Evolutionary conservation across 2,888 invertebrate species (phyloP), one percentile per base, ranked within the genome.

Genomic region (Troides aeacus): DNA sequence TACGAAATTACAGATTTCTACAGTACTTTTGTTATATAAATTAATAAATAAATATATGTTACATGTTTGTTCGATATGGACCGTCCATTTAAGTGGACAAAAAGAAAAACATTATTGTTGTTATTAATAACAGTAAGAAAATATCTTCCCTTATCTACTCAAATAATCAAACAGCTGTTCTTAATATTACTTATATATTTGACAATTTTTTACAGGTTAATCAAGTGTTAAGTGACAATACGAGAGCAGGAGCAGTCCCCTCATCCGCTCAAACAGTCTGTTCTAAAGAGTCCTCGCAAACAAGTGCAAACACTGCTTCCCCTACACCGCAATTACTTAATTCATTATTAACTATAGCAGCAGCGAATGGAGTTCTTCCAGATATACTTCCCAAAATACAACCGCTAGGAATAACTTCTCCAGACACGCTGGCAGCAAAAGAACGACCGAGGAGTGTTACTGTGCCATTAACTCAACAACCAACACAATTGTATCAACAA

Each of bases 61-160:
- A 71, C 75, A 76, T 71, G 76, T 79, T 81, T 84, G 81, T 83
- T 82, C 75, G 77, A 79, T 74, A 89, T 89, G 86, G 79, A 78
- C 76, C 74, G 77, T 79, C 75, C 76, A 73, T 74, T 78, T 73
- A 76, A 76, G 72, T 82, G 80, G 82, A 80, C 80, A 76, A 72
- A 80, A 68, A 73, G 76, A 63, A 75, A 76, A 56, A 69, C 81
- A 68, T 72, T 81, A 66, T 69, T 82, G 71, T 72, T 82, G 57
- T 75, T 82, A 74, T 75, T 73, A 61, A 42, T 78, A 57, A 75
- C 77, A 68, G 88, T 89, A 82, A 86, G 84, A 82, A 66, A 66
- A 73, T 74, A 72, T 72, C 69, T 30, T n/a, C 7, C 12, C 18
- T n/a, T 23, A 58, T 58, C n/a, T 58, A 8, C 57, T 58, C 3